Percentiles rank a stretch among this genome's conserved stretches.
These are phyloP conservation scores for Oryctolagus cuniculus DNA, from an alignment of 2,113 vertebrate species.

Conservation along the genomic window mOryCun1.1 NC_091435.1:127795001-127795500, in stretches of 20 bases:
- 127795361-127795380: conserved; percentile 38
- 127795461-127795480: conserved; percentile 23
- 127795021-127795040: conserved; percentile 24
- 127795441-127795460: not conserved
- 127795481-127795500: not conserved
- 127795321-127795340: not conserved
- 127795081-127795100: not conserved
- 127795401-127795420: not conserved
- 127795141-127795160: not conserved
- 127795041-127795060: not conserved
- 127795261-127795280: not conserved
- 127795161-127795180: not conserved
- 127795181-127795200: not conserved
- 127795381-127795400: not conserved
- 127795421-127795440: not conserved
- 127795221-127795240: not conserved
- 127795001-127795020: no score
- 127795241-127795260: not conserved
- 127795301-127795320: not conserved
- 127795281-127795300: not conserved
- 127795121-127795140: not conserved
- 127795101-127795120: not conserved
- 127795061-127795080: not conserved
- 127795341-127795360: not conserved
- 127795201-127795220: not conserved